A percentile compares a stretch with the other conserved stretches of the same genome.
Conservation (phyloP, 2,797 vertebrate genomes). For the Pipistrellus nathusii region DNA sequence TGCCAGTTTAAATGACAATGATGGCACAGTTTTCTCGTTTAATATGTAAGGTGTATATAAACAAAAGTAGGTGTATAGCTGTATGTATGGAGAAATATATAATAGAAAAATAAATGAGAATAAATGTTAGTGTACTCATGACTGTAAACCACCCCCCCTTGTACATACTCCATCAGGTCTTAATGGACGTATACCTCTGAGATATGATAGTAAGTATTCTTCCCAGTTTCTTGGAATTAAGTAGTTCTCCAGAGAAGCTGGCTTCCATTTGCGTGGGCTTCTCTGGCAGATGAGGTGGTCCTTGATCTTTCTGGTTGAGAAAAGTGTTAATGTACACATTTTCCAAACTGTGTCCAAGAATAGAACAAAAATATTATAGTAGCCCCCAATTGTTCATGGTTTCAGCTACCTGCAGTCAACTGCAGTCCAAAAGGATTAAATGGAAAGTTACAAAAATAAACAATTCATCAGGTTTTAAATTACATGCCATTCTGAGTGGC, state of each 20-base stretch:
- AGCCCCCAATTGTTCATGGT: background rate
- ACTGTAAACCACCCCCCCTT: background rate
- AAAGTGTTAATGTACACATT: background rate
- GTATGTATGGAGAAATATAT: background rate
- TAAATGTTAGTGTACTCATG: background rate
- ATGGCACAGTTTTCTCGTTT: background rate
- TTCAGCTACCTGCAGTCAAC: background rate
- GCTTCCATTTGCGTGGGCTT: background rate
- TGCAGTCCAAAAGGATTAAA: background rate
- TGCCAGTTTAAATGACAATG: background rate
- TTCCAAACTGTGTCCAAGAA: conserved; percentile 4
- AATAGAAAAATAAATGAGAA: background rate
- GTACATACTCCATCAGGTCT: background rate
- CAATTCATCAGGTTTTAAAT: background rate
- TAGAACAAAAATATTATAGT: background rate
- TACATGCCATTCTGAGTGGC: background rate
- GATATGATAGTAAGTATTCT: background rate
- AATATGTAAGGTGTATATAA: background rate
- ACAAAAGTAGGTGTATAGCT: background rate
- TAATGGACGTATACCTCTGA: background rate
- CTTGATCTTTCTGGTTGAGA: conserved; percentile 12
- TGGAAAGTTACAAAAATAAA: background rate
- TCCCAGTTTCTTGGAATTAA: conserved; percentile 32
- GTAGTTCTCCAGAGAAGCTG: conserved; percentile 17
- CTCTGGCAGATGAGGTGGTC: background rate